Evolutionary conservation across 1,140 invertebrate genomes (phyloP), one percentile per base, ranked within the genome.

Genomic region (Drosophila pseudoobscura): DNA sequence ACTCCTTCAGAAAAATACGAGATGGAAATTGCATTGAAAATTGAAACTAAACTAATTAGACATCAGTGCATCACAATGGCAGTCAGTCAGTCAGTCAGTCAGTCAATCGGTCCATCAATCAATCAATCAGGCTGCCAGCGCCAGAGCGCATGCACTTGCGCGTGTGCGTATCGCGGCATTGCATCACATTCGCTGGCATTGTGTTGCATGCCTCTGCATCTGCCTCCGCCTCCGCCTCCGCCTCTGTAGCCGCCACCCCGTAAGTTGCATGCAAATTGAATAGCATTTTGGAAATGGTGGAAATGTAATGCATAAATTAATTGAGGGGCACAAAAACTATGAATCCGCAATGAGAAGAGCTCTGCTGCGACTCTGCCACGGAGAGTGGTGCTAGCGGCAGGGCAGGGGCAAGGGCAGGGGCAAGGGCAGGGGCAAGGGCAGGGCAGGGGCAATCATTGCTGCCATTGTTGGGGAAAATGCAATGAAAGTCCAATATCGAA

Each of bases 261-360:
- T 51, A 76, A 83, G 83, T 75, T 60, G 55, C 55, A 82, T 83
- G 64, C 80, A 82, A 79, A 83, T 83, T 79, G 57, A 58, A 59
- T 46, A 50, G 51, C 54, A 64, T 78, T 80, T 66, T 76, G 9
- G 35, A 39, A 39, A 11, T 39, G 35, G 45, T 68, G 29, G 61
- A 61, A 78, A 78, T 79, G 75, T 88, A 87, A 87, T 87, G 83
- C 83, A 87, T 87, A 87, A 87, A 87, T 87, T 87, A 83, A 87
- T 88, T 88, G 83, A 50, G 31, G 75, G 26, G 17, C 49, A 58
- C 50, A 57, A 55, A 84, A 84, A 85, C 77, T 80, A 76, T 76
- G 77, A 80, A 80, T 80, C 55, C 41, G 47, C 47, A 79, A 79
- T 79, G 71, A 79, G 31, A 31, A 9, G 31, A 8, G 3, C 31